Evolutionary conservation across 2,113 vertebrate genomes (phyloP).

Genomic region (Nothoprocta pentlandii): DNA sequence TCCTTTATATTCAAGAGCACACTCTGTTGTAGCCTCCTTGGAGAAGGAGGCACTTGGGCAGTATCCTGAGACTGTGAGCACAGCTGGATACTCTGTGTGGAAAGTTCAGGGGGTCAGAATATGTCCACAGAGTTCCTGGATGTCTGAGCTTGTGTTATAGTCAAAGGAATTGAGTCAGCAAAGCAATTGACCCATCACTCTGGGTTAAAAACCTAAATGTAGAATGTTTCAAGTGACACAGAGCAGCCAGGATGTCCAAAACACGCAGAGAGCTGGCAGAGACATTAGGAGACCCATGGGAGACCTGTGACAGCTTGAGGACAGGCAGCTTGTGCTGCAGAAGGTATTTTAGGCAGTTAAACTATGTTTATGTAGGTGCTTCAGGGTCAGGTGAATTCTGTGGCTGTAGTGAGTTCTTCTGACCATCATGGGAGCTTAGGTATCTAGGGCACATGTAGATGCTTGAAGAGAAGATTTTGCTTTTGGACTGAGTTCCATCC

Average conservation of each 20-base stretch:
- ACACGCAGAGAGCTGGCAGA: not conserved
- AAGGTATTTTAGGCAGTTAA: not conserved
- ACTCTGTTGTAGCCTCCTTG: not conserved
- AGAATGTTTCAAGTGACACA: not conserved
- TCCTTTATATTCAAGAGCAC: not conserved
- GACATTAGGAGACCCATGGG: not conserved
- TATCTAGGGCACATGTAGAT: not conserved
- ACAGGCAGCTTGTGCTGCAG: not conserved
- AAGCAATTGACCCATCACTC: not conserved
- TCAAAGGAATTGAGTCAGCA: not conserved
- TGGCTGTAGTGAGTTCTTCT: not conserved
- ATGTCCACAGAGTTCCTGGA: not conserved
- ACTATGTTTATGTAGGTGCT: not conserved
- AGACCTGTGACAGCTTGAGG: not conserved
- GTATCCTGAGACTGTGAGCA: not conserved
- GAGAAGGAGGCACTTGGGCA: not conserved
- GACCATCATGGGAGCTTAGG: not conserved
- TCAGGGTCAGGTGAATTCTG: not conserved
- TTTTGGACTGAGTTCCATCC: not conserved
- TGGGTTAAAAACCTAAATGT: not conserved
- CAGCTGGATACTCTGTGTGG: not conserved
- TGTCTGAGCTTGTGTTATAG: not conserved
- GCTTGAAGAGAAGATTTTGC: not conserved
- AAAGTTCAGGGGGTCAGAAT: not conserved
- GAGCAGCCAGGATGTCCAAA: not conserved